Percentiles rank a stretch among this genome's conserved stretches.
phyloP scores from a whole-genome alignment of 2,888 invertebrate genomes.

The Polymixis lichenea region DNA sequence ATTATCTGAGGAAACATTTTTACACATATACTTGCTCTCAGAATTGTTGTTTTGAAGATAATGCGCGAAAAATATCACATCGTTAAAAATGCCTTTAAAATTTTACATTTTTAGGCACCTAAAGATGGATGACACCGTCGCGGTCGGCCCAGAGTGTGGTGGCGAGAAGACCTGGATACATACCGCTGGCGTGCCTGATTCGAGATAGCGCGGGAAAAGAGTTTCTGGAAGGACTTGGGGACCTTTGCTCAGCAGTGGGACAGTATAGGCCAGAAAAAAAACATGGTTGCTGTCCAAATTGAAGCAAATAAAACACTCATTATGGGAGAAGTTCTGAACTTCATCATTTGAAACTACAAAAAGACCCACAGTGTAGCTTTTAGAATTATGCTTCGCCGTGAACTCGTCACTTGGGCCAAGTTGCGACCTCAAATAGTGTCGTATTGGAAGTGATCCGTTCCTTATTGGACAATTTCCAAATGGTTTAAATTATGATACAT shows the following conservation, averaged over 20 bases:
- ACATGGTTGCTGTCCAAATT: neutral
- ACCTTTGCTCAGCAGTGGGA: too few relatives aligned
- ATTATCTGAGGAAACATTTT: neutral
- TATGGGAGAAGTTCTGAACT: neutral
- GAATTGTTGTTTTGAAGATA: neutral
- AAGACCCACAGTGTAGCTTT: neutral
- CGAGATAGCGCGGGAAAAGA: too few relatives aligned
- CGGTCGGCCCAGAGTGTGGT: too few relatives aligned
- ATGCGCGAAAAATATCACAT: neutral
- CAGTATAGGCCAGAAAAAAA: too few relatives aligned
- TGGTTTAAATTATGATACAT: conserved; percentile 52
- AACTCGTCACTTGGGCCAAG: conserved; percentile 25
- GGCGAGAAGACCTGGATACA: too few relatives aligned
- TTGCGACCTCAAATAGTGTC: conserved; percentile 41
- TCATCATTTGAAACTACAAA: neutral
- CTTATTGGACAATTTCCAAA: conserved; percentile 64
- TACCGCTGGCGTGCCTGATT: too few relatives aligned
- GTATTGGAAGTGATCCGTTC: conserved; percentile 49
- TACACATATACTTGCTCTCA: neutral
- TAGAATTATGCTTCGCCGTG: neutral
- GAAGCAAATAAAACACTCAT: neutral
- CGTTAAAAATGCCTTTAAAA: neutral
- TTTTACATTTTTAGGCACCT: too few relatives aligned
- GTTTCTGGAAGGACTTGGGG: too few relatives aligned
- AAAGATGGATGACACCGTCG: too few relatives aligned